These are phyloP conservation scores for Mellivora capensis DNA, from an alignment of 2,113 vertebrate species.

Conservation along the genomic window DNA sequence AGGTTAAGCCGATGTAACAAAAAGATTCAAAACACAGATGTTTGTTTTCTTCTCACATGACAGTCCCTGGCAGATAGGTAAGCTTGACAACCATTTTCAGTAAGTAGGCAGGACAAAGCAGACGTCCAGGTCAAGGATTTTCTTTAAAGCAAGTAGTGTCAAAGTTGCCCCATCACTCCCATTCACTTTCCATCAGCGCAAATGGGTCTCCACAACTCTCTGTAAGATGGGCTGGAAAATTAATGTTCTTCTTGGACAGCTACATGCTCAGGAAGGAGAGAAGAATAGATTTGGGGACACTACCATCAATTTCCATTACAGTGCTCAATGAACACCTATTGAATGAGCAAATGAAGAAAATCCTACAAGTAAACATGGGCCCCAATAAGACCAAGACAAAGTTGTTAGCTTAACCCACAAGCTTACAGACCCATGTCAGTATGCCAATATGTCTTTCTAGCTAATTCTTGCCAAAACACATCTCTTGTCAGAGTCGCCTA, in stretches of 20 bases:
- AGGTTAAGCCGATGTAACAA: not conserved
- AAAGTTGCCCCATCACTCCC: not conserved
- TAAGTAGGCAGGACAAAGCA: not conserved
- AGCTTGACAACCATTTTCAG: not conserved
- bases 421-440: conserved; percentile 26
- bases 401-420: conserved; percentile 30
- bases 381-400: not conserved
- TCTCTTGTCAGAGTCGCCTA: conserved; percentile 40
- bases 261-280: not conserved
- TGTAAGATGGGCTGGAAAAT: not conserved
- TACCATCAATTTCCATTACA: not conserved
- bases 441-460: not conserved
- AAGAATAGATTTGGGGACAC: not conserved
- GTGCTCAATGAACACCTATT: not conserved
- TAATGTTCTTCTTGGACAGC: not conserved
- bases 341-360: conserved; percentile 30
- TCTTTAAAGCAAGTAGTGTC: not conserved
- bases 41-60: not conserved
- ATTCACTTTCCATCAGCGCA: not conserved
- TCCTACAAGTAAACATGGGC: not conserved
- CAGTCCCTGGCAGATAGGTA: not conserved
- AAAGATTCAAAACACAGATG: not conserved
- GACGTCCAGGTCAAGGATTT: not conserved
- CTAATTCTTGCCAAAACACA: conserved; percentile 51
- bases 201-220: not conserved